Base-by-base conservation (phyloP, 1,140 invertebrate species). In the Procambarus clarkii region DNA sequence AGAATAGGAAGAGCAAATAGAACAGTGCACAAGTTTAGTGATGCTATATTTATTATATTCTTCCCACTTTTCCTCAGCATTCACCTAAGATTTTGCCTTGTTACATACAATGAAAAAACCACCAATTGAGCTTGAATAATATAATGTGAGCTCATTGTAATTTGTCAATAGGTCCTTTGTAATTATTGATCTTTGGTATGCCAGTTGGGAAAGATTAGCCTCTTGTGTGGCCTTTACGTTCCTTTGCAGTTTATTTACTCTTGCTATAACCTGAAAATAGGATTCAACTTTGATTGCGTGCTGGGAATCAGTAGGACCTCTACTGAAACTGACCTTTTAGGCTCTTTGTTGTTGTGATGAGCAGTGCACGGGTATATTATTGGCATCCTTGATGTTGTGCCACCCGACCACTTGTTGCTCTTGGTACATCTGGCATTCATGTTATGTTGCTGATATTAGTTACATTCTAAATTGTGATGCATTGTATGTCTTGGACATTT, bases 351-450 rank as follows among this genome's bases (percentile, higher is more conserved):
- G 86, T 81, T 78, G 60, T 85, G 79, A 54, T 69, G 34, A 60
- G 88, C 88, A 91, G 88, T 91, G 88, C 88, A 78, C 88, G 88
- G 71, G 74, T 85, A 83, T 76, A 34, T 79, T 91, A 54, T 54
- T 88, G 79, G 78, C 79, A 81, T 85, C 71, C 58, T 85, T 58
- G 88, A 85, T 91, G 88, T 91, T 91, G 80, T 91, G 76, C 88
- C 81, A 79, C 88, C 74, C 74, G 48, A 83, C 71, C 86, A 78
- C 86, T 48, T 87, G 54, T 58, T 87, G 74, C 45, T 77, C 88
- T 85, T 85, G 88, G 88, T 91, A 91, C 88, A 91, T 91, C 88
- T 78, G 76, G 81, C 88, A 91, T 85, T 91, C 88, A 48, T 84
- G 81, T 89, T 83, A 76, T 84, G 88, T 69, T 91, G 54, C 34